Percentiles rank a stretch among this genome's conserved stretches.
Evolutionary conservation across 2,113 vertebrate genomes (phyloP).

Genomic region (Dermatemys mawii): DNA sequence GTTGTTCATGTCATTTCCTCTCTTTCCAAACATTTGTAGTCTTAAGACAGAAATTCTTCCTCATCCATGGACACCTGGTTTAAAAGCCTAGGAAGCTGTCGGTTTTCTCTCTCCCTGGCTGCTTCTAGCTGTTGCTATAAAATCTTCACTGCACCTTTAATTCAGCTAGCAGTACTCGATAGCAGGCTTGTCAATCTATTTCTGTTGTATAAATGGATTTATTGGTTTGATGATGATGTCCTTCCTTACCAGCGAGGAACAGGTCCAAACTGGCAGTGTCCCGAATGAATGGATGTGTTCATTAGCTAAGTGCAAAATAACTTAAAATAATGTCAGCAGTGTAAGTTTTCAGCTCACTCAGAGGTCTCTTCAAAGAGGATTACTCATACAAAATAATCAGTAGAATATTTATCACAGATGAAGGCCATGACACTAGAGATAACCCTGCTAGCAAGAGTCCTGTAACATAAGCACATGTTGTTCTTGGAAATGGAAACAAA

Average conservation of each 20-base stretch:
- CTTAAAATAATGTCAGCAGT: accelerated
- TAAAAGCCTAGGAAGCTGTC: neutral
- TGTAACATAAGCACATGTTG: neutral
- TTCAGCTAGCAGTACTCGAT: no score
- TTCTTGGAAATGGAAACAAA: slow-evolving; percentile 27
- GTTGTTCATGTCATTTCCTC: slow-evolving; percentile 60
- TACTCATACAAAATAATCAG: slow-evolving; percentile 48
- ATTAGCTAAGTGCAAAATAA: neutral
- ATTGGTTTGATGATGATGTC: neutral
- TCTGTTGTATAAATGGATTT: neutral
- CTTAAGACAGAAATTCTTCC: neutral
- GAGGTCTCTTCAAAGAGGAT: slow-evolving; percentile 2
- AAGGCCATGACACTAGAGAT: slow-evolving; percentile 23
- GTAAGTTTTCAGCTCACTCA: neutral
- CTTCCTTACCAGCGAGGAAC: neutral
- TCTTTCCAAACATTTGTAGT: slow-evolving; percentile 37
- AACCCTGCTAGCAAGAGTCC: slow-evolving; percentile 15
- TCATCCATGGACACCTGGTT: neutral
- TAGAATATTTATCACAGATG: slow-evolving; percentile 25
- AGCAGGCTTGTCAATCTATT: no score
- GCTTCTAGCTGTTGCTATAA: neutral
- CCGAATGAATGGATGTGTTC: neutral
- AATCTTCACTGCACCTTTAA: neutral
- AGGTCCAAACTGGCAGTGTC: neutral
- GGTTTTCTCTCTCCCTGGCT: neutral